Evolutionary conservation across 1,140 invertebrate species (phyloP).

Genomic region (Patella vulgata): DNA sequence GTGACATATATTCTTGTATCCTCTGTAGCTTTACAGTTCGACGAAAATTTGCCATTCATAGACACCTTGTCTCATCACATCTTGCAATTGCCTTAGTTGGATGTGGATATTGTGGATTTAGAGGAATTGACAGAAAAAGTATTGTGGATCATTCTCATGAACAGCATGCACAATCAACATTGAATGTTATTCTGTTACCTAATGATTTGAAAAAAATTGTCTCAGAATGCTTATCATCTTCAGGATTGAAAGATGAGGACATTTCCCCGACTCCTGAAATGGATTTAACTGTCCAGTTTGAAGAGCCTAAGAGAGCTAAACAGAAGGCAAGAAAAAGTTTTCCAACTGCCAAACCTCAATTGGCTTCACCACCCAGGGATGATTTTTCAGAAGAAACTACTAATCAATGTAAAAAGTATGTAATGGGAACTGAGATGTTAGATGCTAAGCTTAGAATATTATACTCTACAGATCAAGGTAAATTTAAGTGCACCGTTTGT

Average conservation of each 20-base stretch:
- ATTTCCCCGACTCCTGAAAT: constrained; percentile 10
- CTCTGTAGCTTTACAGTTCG: constrained; percentile 30
- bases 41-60: constrained; percentile 36
- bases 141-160: constrained; percentile 36
- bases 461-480: constrained; percentile 9
- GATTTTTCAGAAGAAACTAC: not conserved
- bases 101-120: constrained; percentile 32
- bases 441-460: constrained; percentile 29
- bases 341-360: not conserved
- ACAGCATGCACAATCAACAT: constrained; percentile 19
- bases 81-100: constrained; percentile 19
- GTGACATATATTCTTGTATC: constrained; percentile 17
- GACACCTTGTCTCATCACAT: constrained; percentile 32
- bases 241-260: not conserved
- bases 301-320: too few relatives aligned
- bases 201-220: constrained; percentile 23
- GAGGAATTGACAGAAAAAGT: constrained; percentile 33
- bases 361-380: not conserved
- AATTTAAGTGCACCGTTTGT: constrained; percentile 29
- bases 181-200: constrained; percentile 21
- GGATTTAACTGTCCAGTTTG: too few relatives aligned
- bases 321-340: not conserved
- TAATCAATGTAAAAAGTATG: not conserved
- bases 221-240: constrained; percentile 7
- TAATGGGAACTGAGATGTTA: constrained; percentile 32